phyloP scores from a whole-genome alignment of 2,888 invertebrate genomes.

The Elaeidobius kamerunicus region DNA sequence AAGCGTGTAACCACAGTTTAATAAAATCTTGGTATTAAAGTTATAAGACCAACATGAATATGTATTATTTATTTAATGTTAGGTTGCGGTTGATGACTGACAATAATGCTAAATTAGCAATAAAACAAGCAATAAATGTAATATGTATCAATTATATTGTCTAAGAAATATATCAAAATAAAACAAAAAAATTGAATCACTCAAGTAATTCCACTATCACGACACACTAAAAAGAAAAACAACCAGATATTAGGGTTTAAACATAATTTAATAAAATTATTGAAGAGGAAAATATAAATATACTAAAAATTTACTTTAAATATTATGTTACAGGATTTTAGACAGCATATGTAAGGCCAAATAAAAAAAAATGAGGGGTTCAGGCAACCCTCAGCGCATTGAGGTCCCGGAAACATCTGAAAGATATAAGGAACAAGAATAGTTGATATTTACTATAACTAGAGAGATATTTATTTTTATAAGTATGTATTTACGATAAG shows the following conservation, averaged over 20 bases:
- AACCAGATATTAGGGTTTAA: slow-evolving; percentile 26
- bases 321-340: slow-evolving; percentile 28
- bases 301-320: slow-evolving; percentile 23
- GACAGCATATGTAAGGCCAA: slow-evolving; percentile 18
- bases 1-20: too few relatives aligned
- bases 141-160: slow-evolving; percentile 24
- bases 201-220: slow-evolving; percentile 17
- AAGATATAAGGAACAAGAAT: slow-evolving; percentile 19
- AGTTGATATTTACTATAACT: slow-evolving; percentile 23
- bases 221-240: slow-evolving; percentile 26
- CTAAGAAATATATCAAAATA: slow-evolving; percentile 17
- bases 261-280: slow-evolving; percentile 31
- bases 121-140: slow-evolving; percentile 17
- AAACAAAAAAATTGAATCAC: slow-evolving; percentile 16
- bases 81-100: too few relatives aligned
- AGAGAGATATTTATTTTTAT: slow-evolving; percentile 21
- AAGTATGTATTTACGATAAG: slow-evolving; percentile 23
- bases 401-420: slow-evolving; percentile 24
- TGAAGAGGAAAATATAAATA: slow-evolving; percentile 29
- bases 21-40: too few relatives aligned
- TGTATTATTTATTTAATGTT: too few relatives aligned
- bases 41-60: too few relatives aligned
- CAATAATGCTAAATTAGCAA: too few relatives aligned
- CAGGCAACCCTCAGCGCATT: slow-evolving; percentile 20
- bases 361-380: slow-evolving; percentile 17